Conservation (phyloP, 2,888 invertebrate genomes). For the Lasioglossum marginatum region DNA sequence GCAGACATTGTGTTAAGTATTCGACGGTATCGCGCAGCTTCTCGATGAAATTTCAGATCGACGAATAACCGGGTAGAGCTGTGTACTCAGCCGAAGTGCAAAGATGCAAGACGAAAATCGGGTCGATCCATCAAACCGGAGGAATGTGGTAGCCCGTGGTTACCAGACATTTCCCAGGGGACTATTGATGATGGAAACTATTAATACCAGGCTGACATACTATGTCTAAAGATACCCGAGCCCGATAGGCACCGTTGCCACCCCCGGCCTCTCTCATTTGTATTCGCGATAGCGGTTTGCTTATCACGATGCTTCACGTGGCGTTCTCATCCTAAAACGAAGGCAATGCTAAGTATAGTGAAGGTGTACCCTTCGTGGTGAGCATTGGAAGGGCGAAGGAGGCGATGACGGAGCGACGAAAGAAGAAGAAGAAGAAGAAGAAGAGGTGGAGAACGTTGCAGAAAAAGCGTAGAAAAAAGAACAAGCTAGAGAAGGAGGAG, state of each 20-base stretch:
- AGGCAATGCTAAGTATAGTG: constrained; percentile 58
- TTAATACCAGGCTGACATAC: constrained; percentile 18
- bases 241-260: constrained; percentile 18
- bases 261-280: constrained; percentile 20
- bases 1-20: not conserved
- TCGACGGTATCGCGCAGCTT: not conserved
- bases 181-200: constrained; percentile 17
- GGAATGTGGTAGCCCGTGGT: not conserved
- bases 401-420: constrained; percentile 43
- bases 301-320: constrained; percentile 45
- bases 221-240: constrained; percentile 11
- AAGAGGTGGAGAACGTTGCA: constrained; percentile 16
- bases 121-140: not conserved
- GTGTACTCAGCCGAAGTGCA: not conserved
- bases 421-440: constrained; percentile 65
- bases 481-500: constrained; percentile 40
- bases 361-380: constrained; percentile 38
- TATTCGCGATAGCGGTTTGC: constrained; percentile 47
- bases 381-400: constrained; percentile 43
- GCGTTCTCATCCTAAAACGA: constrained; percentile 53
- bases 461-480: constrained; percentile 27
- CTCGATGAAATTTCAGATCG: not conserved
- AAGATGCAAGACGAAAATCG: not conserved
- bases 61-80: not conserved
- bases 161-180: not conserved